Evolutionary conservation across 2,888 invertebrate genomes (phyloP).

Genomic region (Automeris io): DNA sequence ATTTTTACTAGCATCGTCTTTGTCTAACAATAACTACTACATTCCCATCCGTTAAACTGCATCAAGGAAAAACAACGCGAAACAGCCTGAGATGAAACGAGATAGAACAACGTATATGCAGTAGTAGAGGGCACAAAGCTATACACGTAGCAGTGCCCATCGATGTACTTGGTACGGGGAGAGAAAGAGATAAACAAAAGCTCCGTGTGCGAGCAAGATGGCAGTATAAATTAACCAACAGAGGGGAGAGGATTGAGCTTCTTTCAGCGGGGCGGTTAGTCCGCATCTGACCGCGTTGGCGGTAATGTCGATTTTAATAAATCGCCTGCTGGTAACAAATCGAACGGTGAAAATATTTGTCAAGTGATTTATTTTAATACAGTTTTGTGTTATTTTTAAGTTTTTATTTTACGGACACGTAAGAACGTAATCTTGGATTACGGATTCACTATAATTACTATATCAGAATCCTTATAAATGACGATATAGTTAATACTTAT

Average conservation of each 20-base stretch:
- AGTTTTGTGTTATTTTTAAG: constrained; percentile 44
- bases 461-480: constrained; percentile 23
- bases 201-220: constrained; percentile 60
- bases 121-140: constrained; percentile 70
- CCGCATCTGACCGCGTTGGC: constrained; percentile 69
- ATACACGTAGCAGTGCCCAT: constrained; percentile 70
- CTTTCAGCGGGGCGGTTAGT: constrained; percentile 76
- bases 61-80: constrained; percentile 75
- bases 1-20: constrained; percentile 73
- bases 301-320: constrained; percentile 46
- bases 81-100: constrained; percentile 75
- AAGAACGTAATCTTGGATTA: constrained; percentile 24
- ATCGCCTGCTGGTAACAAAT: constrained; percentile 43
- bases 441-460: constrained; percentile 18
- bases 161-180: constrained; percentile 54
- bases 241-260: constrained; percentile 74
- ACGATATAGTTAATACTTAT: constrained; percentile 24
- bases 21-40: constrained; percentile 77
- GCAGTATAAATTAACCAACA: constrained; percentile 68
- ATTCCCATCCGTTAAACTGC: constrained; percentile 77
- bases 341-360: constrained; percentile 64
- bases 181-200: constrained; percentile 58
- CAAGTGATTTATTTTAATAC: constrained; percentile 47
- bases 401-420: constrained; percentile 30
- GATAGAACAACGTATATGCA: constrained; percentile 77